Conservation (phyloP, 2,113 vertebrate genomes). For the Lasiurus cinereus region DNA sequence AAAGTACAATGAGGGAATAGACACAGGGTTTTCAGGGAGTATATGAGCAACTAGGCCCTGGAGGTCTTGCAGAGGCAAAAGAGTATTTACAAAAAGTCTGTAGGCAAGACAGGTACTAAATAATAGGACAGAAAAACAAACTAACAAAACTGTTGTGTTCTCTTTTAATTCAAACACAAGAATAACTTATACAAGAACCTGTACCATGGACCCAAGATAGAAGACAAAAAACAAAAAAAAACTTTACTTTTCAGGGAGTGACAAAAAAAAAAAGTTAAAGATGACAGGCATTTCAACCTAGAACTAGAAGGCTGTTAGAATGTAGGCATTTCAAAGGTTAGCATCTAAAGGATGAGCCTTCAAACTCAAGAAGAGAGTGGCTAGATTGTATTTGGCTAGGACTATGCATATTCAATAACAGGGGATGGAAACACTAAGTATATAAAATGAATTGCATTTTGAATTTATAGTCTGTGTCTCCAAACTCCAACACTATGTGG, state of each 20-base stretch:
- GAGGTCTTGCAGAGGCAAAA: background rate
- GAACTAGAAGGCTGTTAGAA: background rate
- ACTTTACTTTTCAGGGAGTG: background rate
- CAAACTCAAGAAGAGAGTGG: background rate
- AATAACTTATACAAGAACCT: background rate
- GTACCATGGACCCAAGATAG: background rate
- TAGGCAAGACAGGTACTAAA: background rate
- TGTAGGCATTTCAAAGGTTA: background rate
- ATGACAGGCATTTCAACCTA: background rate
- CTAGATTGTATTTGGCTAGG: background rate
- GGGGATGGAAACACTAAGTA: background rate
- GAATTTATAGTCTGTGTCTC: conserved; percentile 2
- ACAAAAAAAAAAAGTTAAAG: background rate
- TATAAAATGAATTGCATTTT: conserved; percentile 38
- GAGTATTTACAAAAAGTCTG: background rate
- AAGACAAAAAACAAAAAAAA: conserved; percentile 45
- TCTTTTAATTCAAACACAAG: background rate
- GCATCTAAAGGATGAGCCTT: background rate
- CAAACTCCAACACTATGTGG: background rate
- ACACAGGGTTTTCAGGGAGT: background rate
- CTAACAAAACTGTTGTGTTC: background rate
- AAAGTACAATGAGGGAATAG: background rate
- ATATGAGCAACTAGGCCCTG: background rate
- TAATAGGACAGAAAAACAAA: background rate
- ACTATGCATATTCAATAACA: background rate